phyloP scores from a whole-genome alignment of 2,113 vertebrate genomes.

The Mungos mungo region DNA sequence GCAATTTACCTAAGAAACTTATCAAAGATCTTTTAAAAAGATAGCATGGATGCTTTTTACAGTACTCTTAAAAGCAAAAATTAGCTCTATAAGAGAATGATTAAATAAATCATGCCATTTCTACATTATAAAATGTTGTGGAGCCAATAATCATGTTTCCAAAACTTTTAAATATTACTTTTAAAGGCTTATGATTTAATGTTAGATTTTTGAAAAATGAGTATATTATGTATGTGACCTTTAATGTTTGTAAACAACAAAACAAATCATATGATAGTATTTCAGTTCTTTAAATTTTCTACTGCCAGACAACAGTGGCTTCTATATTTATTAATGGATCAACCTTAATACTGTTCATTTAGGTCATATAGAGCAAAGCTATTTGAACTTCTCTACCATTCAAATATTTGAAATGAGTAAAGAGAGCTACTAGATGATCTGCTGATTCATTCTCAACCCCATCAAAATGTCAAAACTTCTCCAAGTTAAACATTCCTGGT shows the following conservation, averaged over 20 bases:
- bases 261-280: background rate
- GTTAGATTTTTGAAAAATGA: background rate
- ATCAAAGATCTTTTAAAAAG: background rate
- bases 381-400: background rate
- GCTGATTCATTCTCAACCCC: background rate
- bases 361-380: background rate
- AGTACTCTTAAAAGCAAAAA: background rate
- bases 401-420: background rate
- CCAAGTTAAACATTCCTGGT: background rate
- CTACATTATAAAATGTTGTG: background rate
- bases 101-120: constrained; percentile 12
- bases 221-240: background rate
- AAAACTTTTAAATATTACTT: background rate
- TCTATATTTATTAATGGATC: background rate
- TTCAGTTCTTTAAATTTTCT: background rate
- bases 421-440: background rate
- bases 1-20: background rate
- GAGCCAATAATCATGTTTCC: background rate
- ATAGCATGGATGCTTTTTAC: background rate
- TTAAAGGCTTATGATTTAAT: background rate
- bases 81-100: background rate
- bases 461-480: background rate
- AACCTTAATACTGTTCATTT: background rate
- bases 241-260: background rate
- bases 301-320: background rate